Conservation (phyloP, 2,113 vertebrate species). For the Siniperca chuatsi region DNA sequence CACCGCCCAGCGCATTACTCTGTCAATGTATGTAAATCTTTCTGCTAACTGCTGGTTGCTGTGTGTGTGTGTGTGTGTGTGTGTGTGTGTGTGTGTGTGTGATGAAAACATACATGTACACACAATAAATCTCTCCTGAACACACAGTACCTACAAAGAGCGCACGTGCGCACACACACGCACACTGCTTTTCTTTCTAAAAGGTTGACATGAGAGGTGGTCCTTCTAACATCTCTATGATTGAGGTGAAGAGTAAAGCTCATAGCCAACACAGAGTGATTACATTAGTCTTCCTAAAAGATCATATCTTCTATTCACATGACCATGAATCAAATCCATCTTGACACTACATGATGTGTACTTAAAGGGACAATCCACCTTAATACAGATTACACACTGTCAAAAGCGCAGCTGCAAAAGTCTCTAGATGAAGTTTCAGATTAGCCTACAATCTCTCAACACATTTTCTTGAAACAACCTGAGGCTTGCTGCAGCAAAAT, state of each 20-base stretch:
- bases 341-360: conserved; percentile 36
- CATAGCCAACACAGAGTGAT: conserved; percentile 53
- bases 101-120: conserved; percentile 13
- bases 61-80: conserved; percentile 13
- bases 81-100: conserved; percentile 7
- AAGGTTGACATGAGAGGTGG: conserved; percentile 54
- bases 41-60: conserved; percentile 45
- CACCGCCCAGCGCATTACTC: conserved; percentile 63
- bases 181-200: conserved; percentile 23
- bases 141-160: conserved; percentile 17
- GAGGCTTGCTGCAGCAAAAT: not conserved
- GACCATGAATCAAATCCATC: conserved; percentile 59
- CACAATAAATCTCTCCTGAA: conserved; percentile 56
- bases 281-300: conserved; percentile 62
- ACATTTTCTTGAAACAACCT: not conserved
- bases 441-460: not conserved
- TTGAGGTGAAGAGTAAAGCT: conserved; percentile 65
- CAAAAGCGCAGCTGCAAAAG: not conserved
- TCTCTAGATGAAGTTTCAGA: not conserved
- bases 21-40: conserved; percentile 76
- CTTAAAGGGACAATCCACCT: conserved; percentile 27
- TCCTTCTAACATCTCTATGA: conserved; percentile 65
- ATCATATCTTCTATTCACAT: conserved; percentile 49
- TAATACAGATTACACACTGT: conserved; percentile 16
- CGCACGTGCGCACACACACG: conserved; percentile 12